Evolutionary conservation across 2,113 vertebrate genomes (phyloP), one percentile per base, ranked within the genome.

Genomic region (Psammodynastes pulverulentus): DNA sequence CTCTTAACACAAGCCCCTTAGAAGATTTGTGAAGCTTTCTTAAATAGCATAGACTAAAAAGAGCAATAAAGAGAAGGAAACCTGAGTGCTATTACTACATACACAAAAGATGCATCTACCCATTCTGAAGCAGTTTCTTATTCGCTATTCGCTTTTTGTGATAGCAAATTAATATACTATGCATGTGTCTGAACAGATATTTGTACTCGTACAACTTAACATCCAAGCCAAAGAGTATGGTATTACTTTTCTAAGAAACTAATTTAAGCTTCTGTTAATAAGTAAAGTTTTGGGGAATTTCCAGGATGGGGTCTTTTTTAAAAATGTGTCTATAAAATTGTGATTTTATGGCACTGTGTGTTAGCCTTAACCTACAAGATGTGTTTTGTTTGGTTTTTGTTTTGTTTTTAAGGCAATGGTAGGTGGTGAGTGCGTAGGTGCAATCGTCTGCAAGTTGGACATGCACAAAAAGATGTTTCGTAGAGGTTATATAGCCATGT

Each of bases 391-490:
- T 91, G 19, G 51, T 88, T 87, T n/a, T 52, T 98, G 87, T 97
- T 96, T 98, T 95, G 98, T 97, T 97, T 96, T 97, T 90, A 98
- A 99, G 99, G 99, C 99, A 96, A 98, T 99, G 99, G 99, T 99
- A 98, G 99, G 98, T 97, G 98, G 99, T 94, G 99, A 99, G 98
- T 99, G 99, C 97, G 99, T 99, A 94, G 99, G 99, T 97, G 99
- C 99, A 98, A 99, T 99, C 91, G 99, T 99, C 96, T 99, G 99
- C 98, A 99, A 99, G 98, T 98, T 99, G 97, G 99, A 99, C 97
- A 99, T 99, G 99, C 99, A 99, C 98, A 99, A 99, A 98, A 99
- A 99, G 98, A 99, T 99, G 99, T 99, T 99, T 96, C 98, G 99
- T 94, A 98, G 99, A 94, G 99, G 99, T 97, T 99, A 99, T 98